These are phyloP conservation scores for Meteorus cinctellus DNA, from an alignment of 2,888 invertebrate species.

Conservation along the genomic window DNA sequence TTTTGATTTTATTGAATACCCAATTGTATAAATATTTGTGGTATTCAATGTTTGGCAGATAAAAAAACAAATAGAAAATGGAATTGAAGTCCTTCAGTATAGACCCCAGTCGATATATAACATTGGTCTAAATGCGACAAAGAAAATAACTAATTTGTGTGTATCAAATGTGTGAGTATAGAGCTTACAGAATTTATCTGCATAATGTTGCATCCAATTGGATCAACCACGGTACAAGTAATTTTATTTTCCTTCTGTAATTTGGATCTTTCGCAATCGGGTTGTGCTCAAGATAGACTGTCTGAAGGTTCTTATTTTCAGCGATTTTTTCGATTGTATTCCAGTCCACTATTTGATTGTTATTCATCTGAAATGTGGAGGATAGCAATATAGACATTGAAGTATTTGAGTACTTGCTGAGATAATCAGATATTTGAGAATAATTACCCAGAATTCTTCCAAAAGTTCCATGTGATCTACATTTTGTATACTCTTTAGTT, in stretches of 20 bases:
- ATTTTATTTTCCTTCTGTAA: conserved; percentile 92
- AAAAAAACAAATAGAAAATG: conserved; percentile 16
- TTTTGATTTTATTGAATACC: conserved; percentile 10
- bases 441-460: conserved; percentile 94
- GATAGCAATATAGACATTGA: conserved; percentile 32
- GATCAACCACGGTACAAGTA: conserved; percentile 87
- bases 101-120: neutral
- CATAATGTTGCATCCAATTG: conserved; percentile 98
- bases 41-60: conserved; percentile 19
- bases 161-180: conserved; percentile 9
- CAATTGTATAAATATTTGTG: neutral
- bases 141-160: conserved; percentile 9
- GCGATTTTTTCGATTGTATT: conserved; percentile 84
- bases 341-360: conserved; percentile 92
- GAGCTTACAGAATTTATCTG: conserved; percentile 74
- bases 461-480: conserved; percentile 84
- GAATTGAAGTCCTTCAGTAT: neutral
- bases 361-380: conserved; percentile 83
- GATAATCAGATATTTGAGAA: neutral
- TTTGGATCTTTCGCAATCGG: conserved; percentile 88
- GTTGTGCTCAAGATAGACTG: conserved; percentile 96
- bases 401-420: neutral
- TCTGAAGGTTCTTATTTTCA: conserved; percentile 80
- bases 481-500: conserved; percentile 86
- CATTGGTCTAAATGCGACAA: neutral